Evolutionary conservation across 35 echinoderm and acorn worm genomes (phyloP).

Genomic region (Lytechinus variegatus): DNA sequence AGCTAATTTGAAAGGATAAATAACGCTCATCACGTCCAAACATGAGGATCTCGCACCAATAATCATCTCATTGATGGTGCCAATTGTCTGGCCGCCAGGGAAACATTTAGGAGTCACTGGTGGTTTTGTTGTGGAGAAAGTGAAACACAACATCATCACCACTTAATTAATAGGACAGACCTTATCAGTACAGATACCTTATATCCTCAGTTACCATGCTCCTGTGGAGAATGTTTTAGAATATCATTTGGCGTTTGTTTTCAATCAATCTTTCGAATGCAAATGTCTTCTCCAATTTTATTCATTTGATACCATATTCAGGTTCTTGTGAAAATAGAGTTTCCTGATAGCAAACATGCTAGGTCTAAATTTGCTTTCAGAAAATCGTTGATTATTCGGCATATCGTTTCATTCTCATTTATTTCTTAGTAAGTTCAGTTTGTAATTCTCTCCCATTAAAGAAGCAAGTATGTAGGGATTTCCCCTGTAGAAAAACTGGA

Average conservation of each 20-base stretch:
- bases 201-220: background rate
- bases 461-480: background rate
- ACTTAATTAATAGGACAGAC: background rate
- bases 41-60: background rate
- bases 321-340: too few species aligned
- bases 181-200: background rate
- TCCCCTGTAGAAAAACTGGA: background rate
- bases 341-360: too few species aligned
- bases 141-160: background rate
- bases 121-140: background rate
- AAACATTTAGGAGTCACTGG: background rate
- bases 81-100: background rate
- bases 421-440: too few species aligned
- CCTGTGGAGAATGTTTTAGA: background rate
- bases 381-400: too few species aligned
- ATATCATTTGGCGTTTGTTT: background rate
- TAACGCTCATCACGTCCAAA: slow-evolving; percentile 11
- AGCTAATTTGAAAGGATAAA: slow-evolving; percentile 12
- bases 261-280: too few species aligned
- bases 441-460: too few species aligned
- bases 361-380: too few species aligned
- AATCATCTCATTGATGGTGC: background rate
- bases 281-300: too few species aligned
- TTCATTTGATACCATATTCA: too few species aligned
- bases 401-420: too few species aligned